Base-by-base conservation (phyloP, 2,888 invertebrate genomes). In the Cinara cedri region DNA sequence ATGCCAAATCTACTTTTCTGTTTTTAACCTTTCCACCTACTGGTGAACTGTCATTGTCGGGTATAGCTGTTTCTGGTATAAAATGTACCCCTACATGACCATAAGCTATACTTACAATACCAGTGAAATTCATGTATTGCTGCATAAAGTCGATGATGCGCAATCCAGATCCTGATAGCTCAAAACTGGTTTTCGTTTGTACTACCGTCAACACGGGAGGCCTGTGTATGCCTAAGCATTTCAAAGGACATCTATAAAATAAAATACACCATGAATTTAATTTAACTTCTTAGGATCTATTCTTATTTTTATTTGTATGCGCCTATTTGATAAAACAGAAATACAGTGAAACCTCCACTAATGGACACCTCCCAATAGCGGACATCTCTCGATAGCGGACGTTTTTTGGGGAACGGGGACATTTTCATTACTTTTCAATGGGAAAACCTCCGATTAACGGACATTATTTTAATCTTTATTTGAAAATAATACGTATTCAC, bases 1-100 rank as follows among this genome's bases (percentile, higher is more conserved):
- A 82, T 0, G 82, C 83, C 49, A 84, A 82, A 60, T 84, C 84
- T 9, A 60, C 76, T 8, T 78, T 68, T 57, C 51, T 46, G 1
- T 16, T 16, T 49, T 78, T 78, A 3, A 78, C 76, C n/a, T 68
- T 66, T n/a, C 11, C 8, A 14, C 65, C 55, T 1, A 76, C 26
- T 19, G 46, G 44, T 9, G 63, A 66, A 11, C 68, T 57, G 13
- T 46, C 57, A 10, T 49, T 49, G 34, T 66, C 46, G 0, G 26
- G 19, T 3, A 24, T 21, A 21, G 44, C 16, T 11, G 42, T 70
- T 11, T 66, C 49, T 8, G 68, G 13, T 9, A 42, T 9, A 21
- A 49, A 46, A 21, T 66, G 21, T 0, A 21, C 13, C 3, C 21
- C 49, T 0, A n/a, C 11, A 54, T 68, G 34, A 16, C 68, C 60